Evolutionary conservation across 2,113 vertebrate species (phyloP).

Genomic region (Phoenicopterus ruber): DNA sequence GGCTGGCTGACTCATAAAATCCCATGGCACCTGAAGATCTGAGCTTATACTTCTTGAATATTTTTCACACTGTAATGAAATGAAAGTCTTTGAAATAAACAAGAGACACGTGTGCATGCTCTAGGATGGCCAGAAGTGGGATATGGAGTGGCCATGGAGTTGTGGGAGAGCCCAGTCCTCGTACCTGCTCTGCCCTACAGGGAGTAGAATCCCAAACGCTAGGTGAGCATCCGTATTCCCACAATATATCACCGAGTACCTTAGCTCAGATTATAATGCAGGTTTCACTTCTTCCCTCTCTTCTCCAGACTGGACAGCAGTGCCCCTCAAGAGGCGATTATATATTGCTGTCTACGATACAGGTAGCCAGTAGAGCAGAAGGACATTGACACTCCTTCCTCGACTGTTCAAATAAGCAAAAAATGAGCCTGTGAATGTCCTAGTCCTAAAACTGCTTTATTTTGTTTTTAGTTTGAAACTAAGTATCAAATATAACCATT

Average conservation of each 20-base stretch:
- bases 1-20: background rate
- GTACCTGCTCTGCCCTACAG: background rate
- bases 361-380: background rate
- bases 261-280: background rate
- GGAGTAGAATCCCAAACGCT: background rate
- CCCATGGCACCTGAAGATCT: background rate
- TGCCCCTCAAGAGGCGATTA: background rate
- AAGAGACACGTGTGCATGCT: fast-evolving
- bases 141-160: background rate
- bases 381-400: background rate
- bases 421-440: background rate
- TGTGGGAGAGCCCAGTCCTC: background rate
- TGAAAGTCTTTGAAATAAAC: background rate
- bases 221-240: background rate
- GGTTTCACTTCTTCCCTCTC: background rate
- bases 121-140: background rate
- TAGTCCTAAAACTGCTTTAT: background rate
- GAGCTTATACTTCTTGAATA: background rate
- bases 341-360: background rate
- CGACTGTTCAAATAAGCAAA: background rate
- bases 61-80: background rate
- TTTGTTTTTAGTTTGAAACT: background rate
- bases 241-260: background rate
- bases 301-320: background rate
- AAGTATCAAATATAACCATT: background rate